phyloP scores from a whole-genome alignment of 1,140 invertebrate species.

The Ptiloglossa arizonensis region DNA sequence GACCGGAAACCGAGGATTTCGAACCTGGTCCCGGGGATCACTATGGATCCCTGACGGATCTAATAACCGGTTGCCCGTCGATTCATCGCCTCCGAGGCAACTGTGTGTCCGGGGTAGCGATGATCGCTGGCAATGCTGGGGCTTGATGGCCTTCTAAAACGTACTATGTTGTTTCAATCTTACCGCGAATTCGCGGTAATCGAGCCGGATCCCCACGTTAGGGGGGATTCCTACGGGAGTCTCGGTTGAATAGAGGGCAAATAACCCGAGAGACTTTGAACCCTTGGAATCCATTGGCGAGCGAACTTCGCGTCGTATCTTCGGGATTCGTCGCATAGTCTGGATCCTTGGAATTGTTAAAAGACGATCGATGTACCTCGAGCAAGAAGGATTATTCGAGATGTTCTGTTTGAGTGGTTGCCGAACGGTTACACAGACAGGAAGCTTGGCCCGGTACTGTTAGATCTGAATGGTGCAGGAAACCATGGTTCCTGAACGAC shows the following conservation, averaged over 20 bases:
- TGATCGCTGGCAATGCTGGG: not conserved
- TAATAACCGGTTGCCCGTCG: not conserved
- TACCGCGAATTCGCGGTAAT: not conserved
- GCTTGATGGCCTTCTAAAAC: constrained; percentile 2
- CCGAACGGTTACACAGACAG: not conserved
- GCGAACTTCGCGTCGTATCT: no score
- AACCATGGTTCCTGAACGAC: not conserved
- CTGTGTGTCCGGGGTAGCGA: not conserved
- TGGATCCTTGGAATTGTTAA: not conserved
- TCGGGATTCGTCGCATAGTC: no score
- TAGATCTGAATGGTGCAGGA: not conserved
- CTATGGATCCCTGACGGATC: not conserved
- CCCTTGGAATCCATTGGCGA: not conserved
- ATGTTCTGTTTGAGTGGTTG: not conserved
- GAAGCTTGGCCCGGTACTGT: constrained; percentile 7
- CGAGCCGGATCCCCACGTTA: no score
- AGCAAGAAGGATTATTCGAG: no score
- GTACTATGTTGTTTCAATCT: not conserved
- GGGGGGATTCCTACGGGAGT: no score
- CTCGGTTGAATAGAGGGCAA: not conserved
- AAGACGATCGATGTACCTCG: no score
- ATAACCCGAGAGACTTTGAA: not conserved
- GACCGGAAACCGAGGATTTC: not conserved
- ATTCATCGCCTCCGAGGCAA: constrained; percentile 2
- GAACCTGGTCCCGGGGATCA: not conserved